Evolutionary conservation across 2,888 invertebrate species (phyloP).

Genomic region (Nephrocerus scutellatus): DNA sequence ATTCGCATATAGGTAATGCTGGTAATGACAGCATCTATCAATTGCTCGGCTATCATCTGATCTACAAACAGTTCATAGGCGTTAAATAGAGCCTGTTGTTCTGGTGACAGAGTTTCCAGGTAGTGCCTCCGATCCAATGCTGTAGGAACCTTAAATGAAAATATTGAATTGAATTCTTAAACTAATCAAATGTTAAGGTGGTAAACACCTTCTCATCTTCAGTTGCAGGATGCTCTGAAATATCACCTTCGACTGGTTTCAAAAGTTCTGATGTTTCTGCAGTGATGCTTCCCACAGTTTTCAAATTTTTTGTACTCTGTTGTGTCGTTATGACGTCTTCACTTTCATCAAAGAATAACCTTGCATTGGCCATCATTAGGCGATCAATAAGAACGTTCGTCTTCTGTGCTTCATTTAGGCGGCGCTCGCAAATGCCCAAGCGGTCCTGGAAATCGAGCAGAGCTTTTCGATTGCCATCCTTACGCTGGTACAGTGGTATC

Average conservation of each 20-base stretch:
- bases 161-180: too few relatives aligned
- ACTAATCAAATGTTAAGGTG: too few relatives aligned
- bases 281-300: slow-evolving; percentile 39
- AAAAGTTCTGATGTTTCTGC: slow-evolving; percentile 17
- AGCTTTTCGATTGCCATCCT: slow-evolving; percentile 55
- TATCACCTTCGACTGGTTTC: too few relatives aligned
- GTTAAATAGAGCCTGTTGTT: slow-evolving; percentile 30
- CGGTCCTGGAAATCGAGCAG: slow-evolving; percentile 50
- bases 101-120: slow-evolving; percentile 28
- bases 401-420: slow-evolving; percentile 45
- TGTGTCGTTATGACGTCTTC: slow-evolving; percentile 38
- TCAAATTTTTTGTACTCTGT: slow-evolving; percentile 31
- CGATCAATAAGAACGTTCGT: slow-evolving; percentile 54
- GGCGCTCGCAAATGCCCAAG: slow-evolving; percentile 24
- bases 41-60: slow-evolving; percentile 53
- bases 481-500: slow-evolving; percentile 67
- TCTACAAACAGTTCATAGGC: slow-evolving; percentile 62
- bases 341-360: slow-evolving; percentile 57
- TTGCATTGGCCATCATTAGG: slow-evolving; percentile 59
- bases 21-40: slow-evolving; percentile 50
- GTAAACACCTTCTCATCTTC: slow-evolving; percentile 19
- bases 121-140: too few relatives aligned
- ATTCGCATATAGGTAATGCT: slow-evolving; percentile 36
- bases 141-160: too few relatives aligned
- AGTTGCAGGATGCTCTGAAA: too few relatives aligned